phyloP scores from a whole-genome alignment of 2,113 vertebrate species.

The Crotalus helleri region DNA sequence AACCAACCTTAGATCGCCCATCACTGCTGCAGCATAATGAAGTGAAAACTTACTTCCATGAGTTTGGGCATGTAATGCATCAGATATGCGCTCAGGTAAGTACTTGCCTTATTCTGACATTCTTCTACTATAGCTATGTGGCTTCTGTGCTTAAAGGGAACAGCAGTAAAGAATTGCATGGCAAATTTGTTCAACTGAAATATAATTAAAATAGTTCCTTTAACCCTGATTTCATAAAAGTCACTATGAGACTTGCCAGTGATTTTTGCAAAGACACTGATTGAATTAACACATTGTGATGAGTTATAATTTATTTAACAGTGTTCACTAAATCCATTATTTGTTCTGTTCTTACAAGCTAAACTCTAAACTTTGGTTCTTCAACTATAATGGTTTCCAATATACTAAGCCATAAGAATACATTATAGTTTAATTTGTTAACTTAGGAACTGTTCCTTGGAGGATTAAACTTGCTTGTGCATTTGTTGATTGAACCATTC shows the following conservation, averaged over 20 bases:
- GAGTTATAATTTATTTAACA: not conserved
- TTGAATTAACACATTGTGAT: not conserved
- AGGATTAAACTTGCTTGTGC: not conserved
- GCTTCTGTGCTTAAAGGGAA: not conserved
- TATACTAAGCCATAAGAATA: not conserved
- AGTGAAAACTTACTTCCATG: conserved; percentile 79
- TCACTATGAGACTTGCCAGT: not conserved
- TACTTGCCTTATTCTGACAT: conserved; percentile 10
- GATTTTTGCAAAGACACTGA: not conserved
- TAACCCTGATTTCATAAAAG: not conserved
- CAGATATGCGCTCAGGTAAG: conserved; percentile 81
- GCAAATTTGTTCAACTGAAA: not conserved
- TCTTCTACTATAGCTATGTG: not conserved
- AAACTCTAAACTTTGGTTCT: not conserved
- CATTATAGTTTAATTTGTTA: not conserved
- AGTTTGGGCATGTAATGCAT: conserved; percentile 81
- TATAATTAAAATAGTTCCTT: not conserved
- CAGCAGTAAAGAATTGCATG: not conserved
- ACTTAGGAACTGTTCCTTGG: not conserved
- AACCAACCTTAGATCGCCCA: conserved; percentile 58
- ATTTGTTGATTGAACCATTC: not conserved
- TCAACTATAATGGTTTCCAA: not conserved
- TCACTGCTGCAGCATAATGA: conserved; percentile 73
- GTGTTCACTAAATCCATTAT: not conserved
- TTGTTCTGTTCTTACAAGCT: not conserved